phyloP scores from a whole-genome alignment of 2,888 invertebrate species.

The Harpalus rubripes region DNA sequence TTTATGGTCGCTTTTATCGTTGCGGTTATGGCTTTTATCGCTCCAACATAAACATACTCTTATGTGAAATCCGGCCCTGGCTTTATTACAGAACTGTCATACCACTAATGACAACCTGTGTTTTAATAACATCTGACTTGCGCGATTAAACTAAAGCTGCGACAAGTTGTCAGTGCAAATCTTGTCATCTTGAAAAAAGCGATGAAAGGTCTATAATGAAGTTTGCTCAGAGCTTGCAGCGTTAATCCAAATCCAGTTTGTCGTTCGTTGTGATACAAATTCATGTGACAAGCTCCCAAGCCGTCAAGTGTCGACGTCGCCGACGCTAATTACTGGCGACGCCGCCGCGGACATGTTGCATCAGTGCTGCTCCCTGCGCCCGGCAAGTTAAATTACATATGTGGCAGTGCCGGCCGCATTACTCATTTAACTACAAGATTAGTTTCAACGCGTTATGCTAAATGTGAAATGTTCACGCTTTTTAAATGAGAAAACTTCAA shows the following conservation, averaged over 20 bases:
- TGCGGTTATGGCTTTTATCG: too few relatives aligned
- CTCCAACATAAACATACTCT: too few relatives aligned
- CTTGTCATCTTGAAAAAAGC: background rate
- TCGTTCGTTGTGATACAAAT: conserved; percentile 24
- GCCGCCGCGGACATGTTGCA: conserved; percentile 27
- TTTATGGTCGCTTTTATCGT: too few relatives aligned
- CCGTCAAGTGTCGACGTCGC: conserved; percentile 29
- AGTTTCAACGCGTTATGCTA: conserved; percentile 31
- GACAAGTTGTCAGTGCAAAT: background rate
- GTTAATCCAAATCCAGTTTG: conserved; percentile 11
- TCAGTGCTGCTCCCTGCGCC: background rate
- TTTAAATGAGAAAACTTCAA: conserved; percentile 45
- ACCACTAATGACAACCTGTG: too few relatives aligned
- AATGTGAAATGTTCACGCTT: conserved; percentile 46
- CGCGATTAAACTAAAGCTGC: background rate
- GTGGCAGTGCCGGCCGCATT: conserved; percentile 22
- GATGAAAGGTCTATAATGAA: conserved; percentile 1
- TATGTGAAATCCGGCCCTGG: too few relatives aligned
- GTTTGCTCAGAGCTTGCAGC: background rate
- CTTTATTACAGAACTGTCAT: too few relatives aligned
- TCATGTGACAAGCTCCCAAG: conserved; percentile 34
- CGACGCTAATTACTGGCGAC: conserved; percentile 21
- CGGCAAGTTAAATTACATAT: conserved; percentile 49
- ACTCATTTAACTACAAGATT: conserved; percentile 50
- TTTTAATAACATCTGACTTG: too few relatives aligned